These are phyloP conservation scores for Drosophila recens DNA, from an alignment of 2,888 invertebrate species.

Conservation along the genomic window DNA sequence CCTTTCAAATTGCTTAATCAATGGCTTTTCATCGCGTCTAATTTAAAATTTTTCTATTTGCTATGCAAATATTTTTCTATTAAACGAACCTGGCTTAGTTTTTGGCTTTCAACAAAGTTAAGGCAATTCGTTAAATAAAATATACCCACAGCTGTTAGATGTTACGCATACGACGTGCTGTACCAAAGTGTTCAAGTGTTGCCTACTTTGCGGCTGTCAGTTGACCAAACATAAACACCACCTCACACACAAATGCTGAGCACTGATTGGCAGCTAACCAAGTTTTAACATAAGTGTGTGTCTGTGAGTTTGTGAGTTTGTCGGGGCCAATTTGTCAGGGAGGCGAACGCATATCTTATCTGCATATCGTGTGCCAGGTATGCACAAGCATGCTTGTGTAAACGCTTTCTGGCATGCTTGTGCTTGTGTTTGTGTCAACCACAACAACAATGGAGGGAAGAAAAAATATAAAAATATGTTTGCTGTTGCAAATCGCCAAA, in stretches of 20 bases:
- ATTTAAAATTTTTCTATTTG: not conserved
- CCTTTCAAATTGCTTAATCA: not conserved
- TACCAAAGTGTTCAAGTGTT: slow-evolving; percentile 15
- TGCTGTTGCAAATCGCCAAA: not conserved
- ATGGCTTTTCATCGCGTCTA: not conserved
- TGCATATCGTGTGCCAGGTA: slow-evolving; percentile 21
- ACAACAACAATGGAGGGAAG: not conserved
- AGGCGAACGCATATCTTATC: slow-evolving; percentile 17
- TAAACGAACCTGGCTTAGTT: not conserved
- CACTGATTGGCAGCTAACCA: slow-evolving; percentile 22
- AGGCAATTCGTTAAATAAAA: slow-evolving; percentile 19
- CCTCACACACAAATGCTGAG: not conserved
- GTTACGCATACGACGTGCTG: slow-evolving; percentile 37
- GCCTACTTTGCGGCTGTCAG: slow-evolving; percentile 28
- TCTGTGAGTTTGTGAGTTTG: slow-evolving; percentile 5
- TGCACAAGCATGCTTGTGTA: slow-evolving; percentile 45
- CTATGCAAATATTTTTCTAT: slow-evolving; percentile 9
- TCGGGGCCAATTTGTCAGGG: slow-evolving; percentile 16
- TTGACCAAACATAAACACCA: slow-evolving; percentile 19
- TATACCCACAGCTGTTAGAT: not conserved
- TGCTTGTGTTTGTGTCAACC: slow-evolving; percentile 2
- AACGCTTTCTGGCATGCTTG: slow-evolving; percentile 28
- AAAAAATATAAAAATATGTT: not conserved
- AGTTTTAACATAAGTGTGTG: slow-evolving; percentile 4
- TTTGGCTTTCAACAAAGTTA: not conserved